Evolutionary conservation across 2,113 vertebrate genomes (phyloP).

Genomic region (Heterotis niloticus): DNA sequence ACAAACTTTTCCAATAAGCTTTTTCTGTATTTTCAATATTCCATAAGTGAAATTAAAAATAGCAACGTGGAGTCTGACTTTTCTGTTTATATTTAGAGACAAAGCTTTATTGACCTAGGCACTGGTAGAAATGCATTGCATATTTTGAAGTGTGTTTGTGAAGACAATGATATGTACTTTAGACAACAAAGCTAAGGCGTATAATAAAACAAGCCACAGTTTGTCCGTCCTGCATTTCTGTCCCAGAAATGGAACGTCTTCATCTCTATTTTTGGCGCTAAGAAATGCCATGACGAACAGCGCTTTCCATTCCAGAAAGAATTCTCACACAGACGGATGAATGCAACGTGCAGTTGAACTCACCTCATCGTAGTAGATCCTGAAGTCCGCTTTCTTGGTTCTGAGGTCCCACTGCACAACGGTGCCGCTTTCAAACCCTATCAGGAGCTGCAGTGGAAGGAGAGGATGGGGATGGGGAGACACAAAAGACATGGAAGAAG

Average conservation of each 20-base stretch:
- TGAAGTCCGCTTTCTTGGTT: slow-evolving; percentile 87
- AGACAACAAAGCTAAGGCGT: too few relatives aligned
- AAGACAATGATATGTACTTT: too few relatives aligned
- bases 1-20: neutral
- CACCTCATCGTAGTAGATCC: slow-evolving; percentile 98
- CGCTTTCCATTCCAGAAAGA: too few relatives aligned
- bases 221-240: too few relatives aligned
- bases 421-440: slow-evolving; percentile 95
- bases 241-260: too few relatives aligned
- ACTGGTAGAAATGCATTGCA: neutral
- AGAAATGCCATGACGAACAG: too few relatives aligned
- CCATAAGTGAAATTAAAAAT: neutral
- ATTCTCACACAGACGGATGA: too few relatives aligned
- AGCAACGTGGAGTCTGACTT: neutral
- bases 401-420: slow-evolving; percentile 92
- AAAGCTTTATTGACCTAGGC: neutral
- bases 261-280: too few relatives aligned
- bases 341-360: slow-evolving; percentile 32
- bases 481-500: neutral
- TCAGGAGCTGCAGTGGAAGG: slow-evolving; percentile 72
- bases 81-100: neutral
- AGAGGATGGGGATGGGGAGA: neutral
- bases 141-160: neutral
- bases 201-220: too few relatives aligned
- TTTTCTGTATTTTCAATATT: neutral